phyloP scores from a whole-genome alignment of 2,113 vertebrate genomes.

The Syngnathus scovelli region DNA sequence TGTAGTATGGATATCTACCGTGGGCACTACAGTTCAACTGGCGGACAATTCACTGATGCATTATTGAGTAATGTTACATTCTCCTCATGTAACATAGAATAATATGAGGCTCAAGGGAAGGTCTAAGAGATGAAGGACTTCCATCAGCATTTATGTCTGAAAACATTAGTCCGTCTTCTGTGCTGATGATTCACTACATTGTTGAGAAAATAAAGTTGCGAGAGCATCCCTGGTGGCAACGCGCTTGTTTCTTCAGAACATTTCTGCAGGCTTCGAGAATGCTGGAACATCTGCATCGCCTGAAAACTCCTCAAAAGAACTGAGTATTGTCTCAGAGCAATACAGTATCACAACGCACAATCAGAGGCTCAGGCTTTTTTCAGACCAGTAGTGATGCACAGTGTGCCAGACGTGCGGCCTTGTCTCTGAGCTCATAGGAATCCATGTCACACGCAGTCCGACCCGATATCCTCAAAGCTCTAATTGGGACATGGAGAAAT shows the following conservation, averaged over 20 bases:
- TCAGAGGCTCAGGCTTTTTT: constrained; percentile 52
- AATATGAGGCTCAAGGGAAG: neutral
- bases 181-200: constrained; percentile 15
- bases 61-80: constrained; percentile 6
- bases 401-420: constrained; percentile 10
- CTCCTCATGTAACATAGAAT: neutral
- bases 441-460: constrained; percentile 54
- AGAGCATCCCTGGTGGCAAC: constrained; percentile 40
- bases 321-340: constrained; percentile 37
- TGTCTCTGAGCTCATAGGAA: constrained; percentile 38
- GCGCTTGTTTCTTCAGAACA: constrained; percentile 23
- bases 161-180: constrained; percentile 10
- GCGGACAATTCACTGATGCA: neutral
- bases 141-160: constrained; percentile 4
- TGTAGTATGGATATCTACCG: neutral
- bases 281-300: constrained; percentile 53
- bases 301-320: constrained; percentile 52
- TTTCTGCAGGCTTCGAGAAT: constrained; percentile 30
- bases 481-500: constrained; percentile 64
- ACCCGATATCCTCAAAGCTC: constrained; percentile 45
- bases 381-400: constrained; percentile 17
- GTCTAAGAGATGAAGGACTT: constrained; percentile 1
- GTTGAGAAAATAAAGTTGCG: constrained; percentile 31
- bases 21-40: neutral
- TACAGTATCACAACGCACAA: constrained; percentile 47